Base-by-base conservation (phyloP, 2,888 invertebrate genomes). In the Thecocarcelia acutangulata region DNA sequence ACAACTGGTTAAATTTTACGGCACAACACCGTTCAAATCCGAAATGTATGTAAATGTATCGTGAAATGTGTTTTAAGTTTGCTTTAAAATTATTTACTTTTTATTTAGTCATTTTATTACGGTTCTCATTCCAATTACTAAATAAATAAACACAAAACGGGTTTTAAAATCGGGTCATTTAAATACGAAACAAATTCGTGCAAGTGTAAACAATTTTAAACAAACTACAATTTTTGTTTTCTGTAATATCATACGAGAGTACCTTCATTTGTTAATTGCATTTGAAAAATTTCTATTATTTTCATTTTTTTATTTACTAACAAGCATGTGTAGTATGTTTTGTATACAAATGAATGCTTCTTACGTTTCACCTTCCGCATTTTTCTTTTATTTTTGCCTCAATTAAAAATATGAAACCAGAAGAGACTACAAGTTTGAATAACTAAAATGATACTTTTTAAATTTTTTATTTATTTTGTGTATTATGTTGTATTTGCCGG, bases 311-410 rank as follows among this genome's bases (percentile, higher is more conserved):
- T 13, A n/a, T 56, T 28, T 58, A 13, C n/a, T n/a, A 54, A 21
- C 19, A 37, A 28, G 6, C 33, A 19, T 46, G 58, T n/a, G n/a
- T n/a, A n/a, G n/a, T n/a, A n/a, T 58, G 33, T 48, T 69, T 66
- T 8, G 40, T 54, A 15, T 56, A 61, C 46, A 66, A 74, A 33
- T 8, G 33, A 24, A 17, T 58, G 37, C 48, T 37, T 15, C 48
- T 73, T 42, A 64, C 54, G 48, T 58, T 64, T 58, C 75, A 68
- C 44, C 59, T 76, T 76, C 68, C 69, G 76, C 76, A 69, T 76
- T 56, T 61, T 33, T 33, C 33, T 33, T 33, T 33, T 9, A 33
- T 5, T 42, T 61, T 76, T 21, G 48, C 37, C 24, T 33, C 24
- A 48, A 44, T 37, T 58, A 37, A 63, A 46, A 56, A 1, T 15